Evolutionary conservation across 2,113 vertebrate species (phyloP), one percentile per base, ranked within the genome.

Genomic region (Neodon shergylaensis): DNA sequence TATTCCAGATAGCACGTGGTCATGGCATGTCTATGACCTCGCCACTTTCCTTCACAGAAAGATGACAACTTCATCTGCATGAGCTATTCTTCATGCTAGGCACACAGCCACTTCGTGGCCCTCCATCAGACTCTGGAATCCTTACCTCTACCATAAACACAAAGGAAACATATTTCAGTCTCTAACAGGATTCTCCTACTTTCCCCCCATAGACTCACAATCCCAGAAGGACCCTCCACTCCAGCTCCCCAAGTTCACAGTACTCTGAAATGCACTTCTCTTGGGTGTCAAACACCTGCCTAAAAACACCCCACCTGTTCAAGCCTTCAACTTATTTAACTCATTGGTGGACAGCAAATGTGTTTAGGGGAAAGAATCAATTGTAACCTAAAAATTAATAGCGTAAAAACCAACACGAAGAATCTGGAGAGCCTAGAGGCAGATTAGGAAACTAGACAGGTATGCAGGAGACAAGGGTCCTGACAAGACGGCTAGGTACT

Each of bases 391-490:
- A 94, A 96, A 93, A 91, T 19, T 91, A 95, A 83, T 21, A 79
- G 73, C 94, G 78, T 47, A 84, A 92, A 95, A 91, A 72, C 21
- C 19, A 73, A 70, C 49, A 44, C 1, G 21, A 94, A 88, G 70
- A 96, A 84, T 63, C 19, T 47, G 16, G 28, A 84, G 28, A 82
- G 88, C 92, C 93, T 65, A 36, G 93, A 93, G 90, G 49, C n/a
- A 95, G 36, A 94, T 92, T 85, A 92, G 76, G 52, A 96, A 95
- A 88, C 39, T 28, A 88, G 70, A 65, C 79, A 65, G 82, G 44
- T 90, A 28, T 92, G 39, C 12, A 84, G 49, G 52, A 91, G 93
- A 81, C 11, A 90, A 26, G 49, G 36, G 31, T n/a, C 36, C 58
- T 90, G 88, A 97, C 87, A 94, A 86, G 4, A 28, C 1, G 19